phyloP scores from a whole-genome alignment of 1,140 invertebrate species.

The Diprion similis region DNA sequence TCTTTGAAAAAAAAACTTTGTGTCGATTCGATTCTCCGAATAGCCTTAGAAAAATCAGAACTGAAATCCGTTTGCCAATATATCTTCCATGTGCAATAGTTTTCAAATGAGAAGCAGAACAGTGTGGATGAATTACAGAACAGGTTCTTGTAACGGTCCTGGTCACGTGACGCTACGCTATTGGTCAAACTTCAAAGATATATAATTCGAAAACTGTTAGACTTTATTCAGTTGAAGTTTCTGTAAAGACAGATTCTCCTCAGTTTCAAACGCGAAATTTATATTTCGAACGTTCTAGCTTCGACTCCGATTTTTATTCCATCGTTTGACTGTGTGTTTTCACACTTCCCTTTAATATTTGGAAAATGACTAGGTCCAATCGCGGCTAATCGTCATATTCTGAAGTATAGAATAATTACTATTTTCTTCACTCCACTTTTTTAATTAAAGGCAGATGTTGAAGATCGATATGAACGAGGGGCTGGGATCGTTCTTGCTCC shows the following conservation, averaged over 20 bases:
- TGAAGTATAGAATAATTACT: too few relatives aligned
- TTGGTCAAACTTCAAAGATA: not conserved
- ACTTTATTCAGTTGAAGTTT: not conserved
- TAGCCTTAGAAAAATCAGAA: too few relatives aligned
- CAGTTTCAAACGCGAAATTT: not conserved
- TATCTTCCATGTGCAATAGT: not conserved
- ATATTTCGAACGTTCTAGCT: too few relatives aligned
- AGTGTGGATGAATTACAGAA: not conserved
- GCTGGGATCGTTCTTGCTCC: not conserved
- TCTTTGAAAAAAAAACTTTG: too few relatives aligned
- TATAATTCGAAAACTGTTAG: not conserved
- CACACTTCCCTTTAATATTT: too few relatives aligned
- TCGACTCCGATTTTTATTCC: too few relatives aligned
- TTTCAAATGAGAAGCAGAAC: not conserved
- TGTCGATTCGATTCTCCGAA: too few relatives aligned
- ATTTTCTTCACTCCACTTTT: not conserved
- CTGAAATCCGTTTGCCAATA: too few relatives aligned
- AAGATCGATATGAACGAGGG: not conserved
- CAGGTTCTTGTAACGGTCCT: not conserved
- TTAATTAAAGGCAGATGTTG: conserved; percentile 2
- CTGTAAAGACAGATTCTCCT: not conserved
- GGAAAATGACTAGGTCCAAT: too few relatives aligned
- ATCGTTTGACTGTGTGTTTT: too few relatives aligned
- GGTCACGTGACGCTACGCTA: not conserved
- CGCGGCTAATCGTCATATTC: too few relatives aligned